phyloP scores from a whole-genome alignment of 2,888 invertebrate genomes.

The Cheilosia pagana region DNA sequence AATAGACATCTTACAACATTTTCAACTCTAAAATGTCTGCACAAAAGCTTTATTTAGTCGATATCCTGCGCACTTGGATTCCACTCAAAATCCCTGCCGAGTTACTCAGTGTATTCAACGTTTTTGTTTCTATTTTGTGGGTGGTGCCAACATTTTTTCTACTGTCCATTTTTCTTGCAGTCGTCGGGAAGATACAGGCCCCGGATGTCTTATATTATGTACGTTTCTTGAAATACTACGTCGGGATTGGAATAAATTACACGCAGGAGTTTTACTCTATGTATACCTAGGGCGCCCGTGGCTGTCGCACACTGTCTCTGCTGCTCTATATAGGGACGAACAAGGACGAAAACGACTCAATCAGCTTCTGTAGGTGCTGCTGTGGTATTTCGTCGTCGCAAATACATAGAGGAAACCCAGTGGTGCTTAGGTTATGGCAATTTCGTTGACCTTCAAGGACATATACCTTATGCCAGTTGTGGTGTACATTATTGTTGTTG shows the following conservation, averaged over 20 bases:
- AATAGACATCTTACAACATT: neutral
- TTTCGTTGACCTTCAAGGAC: slow-evolving; percentile 75
- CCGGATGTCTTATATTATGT: slow-evolving; percentile 77
- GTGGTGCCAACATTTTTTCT: slow-evolving; percentile 75
- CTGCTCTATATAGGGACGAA: slow-evolving; percentile 54
- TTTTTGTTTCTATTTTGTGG: slow-evolving; percentile 71
- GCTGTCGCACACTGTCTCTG: slow-evolving; percentile 40
- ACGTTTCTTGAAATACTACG: slow-evolving; percentile 78
- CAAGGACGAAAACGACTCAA: slow-evolving; percentile 68
- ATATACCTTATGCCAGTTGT: slow-evolving; percentile 79
- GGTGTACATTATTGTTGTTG: slow-evolving; percentile 73
- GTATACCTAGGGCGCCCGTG: slow-evolving; percentile 60
- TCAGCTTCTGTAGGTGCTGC: slow-evolving; percentile 62
- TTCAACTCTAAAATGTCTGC: slow-evolving; percentile 56
- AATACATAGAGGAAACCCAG: slow-evolving; percentile 21
- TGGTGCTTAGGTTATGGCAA: slow-evolving; percentile 34
- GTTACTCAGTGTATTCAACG: slow-evolving; percentile 42
- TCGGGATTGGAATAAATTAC: slow-evolving; percentile 80
- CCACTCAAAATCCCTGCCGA: slow-evolving; percentile 61
- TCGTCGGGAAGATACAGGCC: slow-evolving; percentile 76
- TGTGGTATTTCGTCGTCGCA: slow-evolving; percentile 12
- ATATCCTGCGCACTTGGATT: slow-evolving; percentile 41
- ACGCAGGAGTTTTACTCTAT: slow-evolving; percentile 72
- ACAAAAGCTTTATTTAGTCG: slow-evolving; percentile 50
- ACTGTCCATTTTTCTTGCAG: slow-evolving; percentile 77